These are phyloP conservation scores for Paracentrotus lividus DNA, from an alignment of 53 echinoderm and acorn worm species.

Conservation along the genomic window DNA sequence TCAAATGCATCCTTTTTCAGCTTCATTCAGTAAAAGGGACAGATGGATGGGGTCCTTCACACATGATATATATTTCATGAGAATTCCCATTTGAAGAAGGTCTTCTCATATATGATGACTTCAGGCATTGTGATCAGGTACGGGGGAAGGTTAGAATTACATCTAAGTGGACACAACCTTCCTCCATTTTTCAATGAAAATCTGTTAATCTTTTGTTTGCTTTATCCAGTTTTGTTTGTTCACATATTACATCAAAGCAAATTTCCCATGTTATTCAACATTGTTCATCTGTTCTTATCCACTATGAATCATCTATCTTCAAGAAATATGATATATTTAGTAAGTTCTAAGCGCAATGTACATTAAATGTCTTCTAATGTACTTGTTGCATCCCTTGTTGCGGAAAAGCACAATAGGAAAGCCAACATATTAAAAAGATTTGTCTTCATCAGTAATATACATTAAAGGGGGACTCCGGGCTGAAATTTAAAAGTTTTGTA, in stretches of 20 bases:
- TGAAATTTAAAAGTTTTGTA: too few species aligned
- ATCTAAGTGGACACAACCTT: constrained; percentile 11
- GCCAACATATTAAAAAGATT: neutral
- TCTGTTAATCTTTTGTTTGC: neutral
- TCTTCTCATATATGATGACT: constrained; percentile 14
- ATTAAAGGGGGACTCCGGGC: too few species aligned
- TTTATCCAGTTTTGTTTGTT: neutral
- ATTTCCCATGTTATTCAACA: neutral
- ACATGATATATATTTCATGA: constrained; percentile 31
- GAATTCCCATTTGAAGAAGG: constrained; percentile 10
- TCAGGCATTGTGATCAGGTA: neutral
- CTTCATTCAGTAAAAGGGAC: constrained; percentile 40
- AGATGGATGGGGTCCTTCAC: constrained; percentile 43
- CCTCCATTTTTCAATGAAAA: constrained; percentile 16
- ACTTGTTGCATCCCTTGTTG: neutral
- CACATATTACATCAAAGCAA: neutral
- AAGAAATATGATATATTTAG: too few species aligned
- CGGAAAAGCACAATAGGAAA: neutral
- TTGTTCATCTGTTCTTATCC: neutral
- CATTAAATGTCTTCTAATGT: neutral
- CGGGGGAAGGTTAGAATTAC: neutral
- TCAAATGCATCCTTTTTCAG: constrained; percentile 14
- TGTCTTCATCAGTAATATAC: too few species aligned
- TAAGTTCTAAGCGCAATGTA: too few species aligned
- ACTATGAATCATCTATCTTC: neutral